Evolutionary conservation across 2,888 invertebrate genomes (phyloP).

Genomic region (Zaprionus obscuricornis): DNA sequence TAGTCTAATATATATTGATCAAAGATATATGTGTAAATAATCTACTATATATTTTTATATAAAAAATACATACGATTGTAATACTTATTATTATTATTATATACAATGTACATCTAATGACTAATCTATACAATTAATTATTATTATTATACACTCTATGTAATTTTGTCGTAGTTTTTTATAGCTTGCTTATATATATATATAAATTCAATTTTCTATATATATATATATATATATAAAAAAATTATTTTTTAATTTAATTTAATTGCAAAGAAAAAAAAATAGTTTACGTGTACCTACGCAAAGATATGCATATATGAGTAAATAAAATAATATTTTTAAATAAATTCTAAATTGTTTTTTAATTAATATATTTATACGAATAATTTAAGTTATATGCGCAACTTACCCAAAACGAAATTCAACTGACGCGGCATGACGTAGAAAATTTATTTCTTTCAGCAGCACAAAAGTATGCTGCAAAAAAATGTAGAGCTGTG

Average conservation of each 20-base stretch:
- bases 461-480: constrained; percentile 7
- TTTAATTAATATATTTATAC: not conserved
- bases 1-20: constrained; percentile 65
- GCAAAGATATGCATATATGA: constrained; percentile 50
- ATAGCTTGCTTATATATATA: constrained; percentile 29
- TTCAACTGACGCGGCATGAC: too few relatives aligned
- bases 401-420: too few relatives aligned
- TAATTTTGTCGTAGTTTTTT: constrained; percentile 32
- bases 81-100: constrained; percentile 10
- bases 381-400: too few relatives aligned
- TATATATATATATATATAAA: constrained; percentile 30
- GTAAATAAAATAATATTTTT: constrained; percentile 61
- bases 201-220: not conserved
- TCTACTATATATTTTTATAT: constrained; percentile 26
- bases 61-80: constrained; percentile 32
- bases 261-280: constrained; percentile 56
- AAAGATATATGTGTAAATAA: constrained; percentile 68
- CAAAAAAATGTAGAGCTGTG: not conserved
- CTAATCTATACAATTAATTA: constrained; percentile 27
- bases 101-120: constrained; percentile 35
- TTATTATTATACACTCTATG: constrained; percentile 36
- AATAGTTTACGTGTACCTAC: constrained; percentile 55
- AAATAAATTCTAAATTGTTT: constrained; percentile 24
- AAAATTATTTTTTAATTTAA: constrained; percentile 43
- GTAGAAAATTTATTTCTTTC: too few relatives aligned